phyloP scores from a whole-genome alignment of 2,113 vertebrate genomes.

The Ptychochromis oligacanthus region DNA sequence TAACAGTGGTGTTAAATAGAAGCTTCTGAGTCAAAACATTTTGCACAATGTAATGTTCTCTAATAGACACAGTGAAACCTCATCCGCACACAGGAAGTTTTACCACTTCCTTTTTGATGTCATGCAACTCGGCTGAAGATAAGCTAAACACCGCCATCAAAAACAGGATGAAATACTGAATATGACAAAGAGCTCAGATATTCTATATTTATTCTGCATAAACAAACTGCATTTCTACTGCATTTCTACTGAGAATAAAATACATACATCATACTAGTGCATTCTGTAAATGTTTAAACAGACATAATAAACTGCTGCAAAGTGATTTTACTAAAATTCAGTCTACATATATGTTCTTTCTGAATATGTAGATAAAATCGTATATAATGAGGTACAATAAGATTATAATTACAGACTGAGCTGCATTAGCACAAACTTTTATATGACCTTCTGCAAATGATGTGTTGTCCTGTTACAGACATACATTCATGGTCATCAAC shows the following conservation, averaged over 20 bases:
- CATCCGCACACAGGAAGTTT: conserved; percentile 73
- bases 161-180: not conserved
- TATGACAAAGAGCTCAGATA: not conserved
- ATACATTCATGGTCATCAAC: not conserved
- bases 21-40: not conserved
- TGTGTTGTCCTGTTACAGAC: not conserved
- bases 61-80: conserved; percentile 7
- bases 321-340: not conserved
- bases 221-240: not conserved
- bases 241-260: not conserved
- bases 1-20: conserved; percentile 22
- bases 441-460: not conserved
- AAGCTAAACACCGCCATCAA: not conserved
- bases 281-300: not conserved
- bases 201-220: conserved; percentile 21
- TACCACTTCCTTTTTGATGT: conserved; percentile 63
- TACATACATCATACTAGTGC: not conserved
- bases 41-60: not conserved
- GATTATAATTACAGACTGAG: not conserved
- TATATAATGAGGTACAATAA: not conserved
- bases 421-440: not conserved
- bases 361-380: not conserved
- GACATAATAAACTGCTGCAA: not conserved
- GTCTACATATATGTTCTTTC: not conserved
- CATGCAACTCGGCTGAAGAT: not conserved